A percentile compares a stretch with the other conserved stretches of the same genome.
Evolutionary conservation across 2,797 vertebrate species (phyloP).

Genomic region (Myotis findleyi): DNA sequence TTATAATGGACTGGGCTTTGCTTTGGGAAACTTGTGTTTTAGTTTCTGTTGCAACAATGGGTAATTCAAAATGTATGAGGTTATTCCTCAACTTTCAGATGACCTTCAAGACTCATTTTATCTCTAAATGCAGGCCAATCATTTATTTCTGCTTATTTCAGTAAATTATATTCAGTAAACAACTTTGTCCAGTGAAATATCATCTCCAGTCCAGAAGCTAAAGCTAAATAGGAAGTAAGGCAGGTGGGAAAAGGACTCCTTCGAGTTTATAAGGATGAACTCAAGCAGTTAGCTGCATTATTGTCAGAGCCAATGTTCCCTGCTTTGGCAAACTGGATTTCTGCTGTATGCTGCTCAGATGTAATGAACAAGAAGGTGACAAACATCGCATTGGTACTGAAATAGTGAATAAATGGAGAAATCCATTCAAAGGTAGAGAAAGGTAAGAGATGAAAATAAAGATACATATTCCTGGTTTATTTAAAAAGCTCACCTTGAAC

Average conservation of each 20-base stretch:
- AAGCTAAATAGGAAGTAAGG: not conserved
- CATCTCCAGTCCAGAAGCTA: not conserved
- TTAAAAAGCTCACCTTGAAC: conserved; percentile 38
- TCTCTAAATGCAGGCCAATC: not conserved
- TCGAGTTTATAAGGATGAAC: not conserved
- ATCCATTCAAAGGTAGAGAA: conserved; percentile 1
- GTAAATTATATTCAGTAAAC: not conserved
- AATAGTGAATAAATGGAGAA: not conserved
- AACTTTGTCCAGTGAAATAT: not conserved
- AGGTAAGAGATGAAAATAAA: not conserved
- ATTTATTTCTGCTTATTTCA: not conserved
- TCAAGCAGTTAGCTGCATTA: not conserved
- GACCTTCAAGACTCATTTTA: not conserved
- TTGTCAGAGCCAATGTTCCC: not conserved
- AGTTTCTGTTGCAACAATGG: not conserved
- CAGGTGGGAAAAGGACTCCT: not conserved
- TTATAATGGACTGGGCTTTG: not conserved
- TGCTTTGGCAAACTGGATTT: not conserved
- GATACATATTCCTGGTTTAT: not conserved
- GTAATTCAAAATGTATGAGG: not conserved
- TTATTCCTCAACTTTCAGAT: conserved; percentile 11
- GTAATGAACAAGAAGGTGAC: not conserved
- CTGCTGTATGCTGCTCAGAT: not conserved
- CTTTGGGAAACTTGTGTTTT: not conserved
- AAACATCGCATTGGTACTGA: not conserved